Evolutionary conservation across 2,113 vertebrate genomes (phyloP), one percentile per base, ranked within the genome.

Genomic region (Mugil cephalus): DNA sequence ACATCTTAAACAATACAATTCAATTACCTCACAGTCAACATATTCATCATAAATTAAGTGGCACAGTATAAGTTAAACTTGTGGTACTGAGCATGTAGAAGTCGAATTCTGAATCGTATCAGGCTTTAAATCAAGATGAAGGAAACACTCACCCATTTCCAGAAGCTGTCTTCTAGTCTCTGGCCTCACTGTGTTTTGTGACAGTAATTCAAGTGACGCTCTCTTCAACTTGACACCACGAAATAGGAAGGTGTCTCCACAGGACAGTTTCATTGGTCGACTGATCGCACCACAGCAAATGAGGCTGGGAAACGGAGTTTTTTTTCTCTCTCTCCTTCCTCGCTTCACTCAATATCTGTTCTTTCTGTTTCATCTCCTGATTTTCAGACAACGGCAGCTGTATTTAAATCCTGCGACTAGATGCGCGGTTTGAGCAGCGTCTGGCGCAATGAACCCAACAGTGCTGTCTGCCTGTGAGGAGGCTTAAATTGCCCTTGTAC

Each of bases 71-170:
- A n/a, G 4, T 36, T 67, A 11, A 56, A 35, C 14, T 5, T 1
- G 1, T 4, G 53, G n/a, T 11, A 8, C 1, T 36, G 34, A 47
- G 4, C 7, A 10, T 0, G 42, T 10, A 9, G 53, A 24, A 24
- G 12, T 38, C 13, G 12, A 36, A 36, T 42, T 1, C 18, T 39
- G 4, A 71, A 61, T 1, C 47, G 5, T 18, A 21, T 52, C 2
- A 14, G 11, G 10, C 10, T 59, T 59, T 18, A 18, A 45, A 10
- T 40, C 36, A 61, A 53, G 6, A 54, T 21, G 12, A 64, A 69
- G 43, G 47, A 48, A 1, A 18, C 59, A 47, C 92, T 88, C 77
- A 94, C 92, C 92, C 91, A 93, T 94, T 71, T 77, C 77, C 55
- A 66, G 72, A 69, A 39, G 76, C 56, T 72, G 70, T 75, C 69